Evolutionary conservation across 1,140 invertebrate species (phyloP).

Genomic region (Caenorhabditis inopinata): DNA sequence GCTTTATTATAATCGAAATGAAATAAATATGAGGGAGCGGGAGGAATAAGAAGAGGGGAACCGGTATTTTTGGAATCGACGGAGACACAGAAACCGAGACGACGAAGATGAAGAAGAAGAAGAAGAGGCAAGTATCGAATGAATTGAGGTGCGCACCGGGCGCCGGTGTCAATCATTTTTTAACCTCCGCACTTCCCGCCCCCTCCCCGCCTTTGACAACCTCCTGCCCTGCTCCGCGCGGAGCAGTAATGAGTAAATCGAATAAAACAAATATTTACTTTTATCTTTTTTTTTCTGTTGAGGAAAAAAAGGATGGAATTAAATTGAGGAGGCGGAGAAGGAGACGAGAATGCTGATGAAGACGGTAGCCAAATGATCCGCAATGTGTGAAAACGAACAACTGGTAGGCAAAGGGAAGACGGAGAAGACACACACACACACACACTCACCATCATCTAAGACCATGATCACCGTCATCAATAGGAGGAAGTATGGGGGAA

Average conservation of each 20-base stretch:
- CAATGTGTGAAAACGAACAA: neutral
- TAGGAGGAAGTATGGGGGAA: neutral
- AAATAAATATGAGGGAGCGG: conserved; percentile 21
- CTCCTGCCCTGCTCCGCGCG: conserved; percentile 15
- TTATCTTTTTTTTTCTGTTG: neutral
- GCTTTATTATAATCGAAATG: conserved; percentile 31
- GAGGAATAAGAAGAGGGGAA: neutral
- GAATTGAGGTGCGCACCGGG: conserved; percentile 16
- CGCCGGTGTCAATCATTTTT: neutral
- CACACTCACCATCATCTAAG: too few species aligned
- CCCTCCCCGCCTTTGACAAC: neutral
- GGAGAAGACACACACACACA: conserved; percentile 13
- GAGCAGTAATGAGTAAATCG: neutral
- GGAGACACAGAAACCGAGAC: conserved; percentile 1
- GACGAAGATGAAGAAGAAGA: conserved; percentile 8
- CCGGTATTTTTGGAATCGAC: conserved; percentile 17
- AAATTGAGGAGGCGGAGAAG: neutral
- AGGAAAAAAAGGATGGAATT: neutral
- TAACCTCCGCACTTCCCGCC: neutral
- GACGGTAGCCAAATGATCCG: neutral
- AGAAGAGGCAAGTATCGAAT: conserved; percentile 34
- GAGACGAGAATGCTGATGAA: too few species aligned
- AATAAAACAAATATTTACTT: conserved; percentile 6
- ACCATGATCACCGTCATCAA: neutral
- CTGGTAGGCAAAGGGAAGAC: neutral